Evolutionary conservation across 2,888 invertebrate species (phyloP).

Genomic region (Acrocyrtus sp.): DNA sequence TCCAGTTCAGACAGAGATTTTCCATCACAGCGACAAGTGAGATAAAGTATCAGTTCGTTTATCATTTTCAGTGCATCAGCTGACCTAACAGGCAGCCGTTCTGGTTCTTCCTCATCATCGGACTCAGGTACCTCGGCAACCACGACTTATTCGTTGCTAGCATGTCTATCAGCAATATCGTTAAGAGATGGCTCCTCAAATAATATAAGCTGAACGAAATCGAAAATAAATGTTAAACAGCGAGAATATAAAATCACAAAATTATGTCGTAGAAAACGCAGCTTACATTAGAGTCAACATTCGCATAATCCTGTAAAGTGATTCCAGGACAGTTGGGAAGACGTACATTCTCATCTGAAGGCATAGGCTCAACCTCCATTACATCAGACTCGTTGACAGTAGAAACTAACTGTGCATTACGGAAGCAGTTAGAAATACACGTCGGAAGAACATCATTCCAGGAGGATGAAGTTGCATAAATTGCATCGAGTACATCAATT

Average conservation of each 20-base stretch:
- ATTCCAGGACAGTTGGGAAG: background rate
- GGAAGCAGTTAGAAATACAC: slow-evolving; percentile 25
- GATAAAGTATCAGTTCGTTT: background rate
- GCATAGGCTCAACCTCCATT: background rate
- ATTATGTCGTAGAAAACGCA: no score
- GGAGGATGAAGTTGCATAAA: background rate
- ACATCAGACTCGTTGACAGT: background rate
- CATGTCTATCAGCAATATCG: background rate
- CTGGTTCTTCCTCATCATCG: background rate
- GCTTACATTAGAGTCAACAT: background rate
- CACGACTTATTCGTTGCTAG: background rate
- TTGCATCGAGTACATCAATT: slow-evolving; percentile 24
- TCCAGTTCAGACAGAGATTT: no score
- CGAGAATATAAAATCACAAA: background rate
- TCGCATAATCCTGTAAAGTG: background rate
- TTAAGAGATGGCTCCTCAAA: background rate
- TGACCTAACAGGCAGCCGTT: background rate
- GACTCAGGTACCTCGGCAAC: background rate
- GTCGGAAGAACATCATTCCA: slow-evolving; percentile 1
- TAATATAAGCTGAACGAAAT: background rate
- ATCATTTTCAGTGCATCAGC: background rate
- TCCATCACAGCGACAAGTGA: no score
- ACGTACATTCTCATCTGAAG: no score
- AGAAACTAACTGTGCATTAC: slow-evolving; percentile 6
- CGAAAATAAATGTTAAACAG: background rate